Evolutionary conservation across 2,113 vertebrate species (phyloP), one percentile per base, ranked within the genome.

Genomic region (Nothobranchius furzeri): DNA sequence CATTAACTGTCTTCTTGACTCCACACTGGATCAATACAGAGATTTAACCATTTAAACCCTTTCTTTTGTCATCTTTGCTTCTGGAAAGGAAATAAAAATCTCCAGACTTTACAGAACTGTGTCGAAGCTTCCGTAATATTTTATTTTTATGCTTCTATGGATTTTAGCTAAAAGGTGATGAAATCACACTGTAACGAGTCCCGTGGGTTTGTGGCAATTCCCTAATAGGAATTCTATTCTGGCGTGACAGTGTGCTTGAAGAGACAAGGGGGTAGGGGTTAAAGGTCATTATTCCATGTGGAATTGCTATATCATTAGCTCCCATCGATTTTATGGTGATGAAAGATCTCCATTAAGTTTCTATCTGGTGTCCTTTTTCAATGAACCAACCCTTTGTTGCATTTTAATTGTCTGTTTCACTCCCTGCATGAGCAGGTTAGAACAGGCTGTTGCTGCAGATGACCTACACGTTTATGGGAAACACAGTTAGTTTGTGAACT

Each of bases 11-110:
- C 60, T 90, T 86, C 67, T 91, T 79, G 43, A 9, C 85, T 68
- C 86, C 85, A 76, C 95, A 96, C 96, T 97, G 89, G 84, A 94
- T 93, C 75, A 68, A 79, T 87, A 85, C 12, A 86, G 61, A 88
- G 53, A 89, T 61, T 59, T 82, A 57, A 76, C 65, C 64, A 70
- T 75, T 87, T 63, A 85, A 73, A 17, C 64, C 48, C 60, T 20
- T 49, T 66, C 25, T 50, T 82, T 63, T 57, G 56, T 86, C 46
- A 48, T 30, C 42, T 64, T 60, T 57, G 54, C 55, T 65, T 48
- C 37, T 68, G 25, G 53, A 50, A 24, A 14, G 40, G 14, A 42
- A 59, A 43, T 47, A 47, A 64, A 65, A 17, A 63, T 42, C 9
- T 14, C 24, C 35, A 62, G 35, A 57, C 53, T 30, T 35, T 3